Evolutionary conservation across 1,140 invertebrate genomes (phyloP).

Genomic region (Drosophila bocki): DNA sequence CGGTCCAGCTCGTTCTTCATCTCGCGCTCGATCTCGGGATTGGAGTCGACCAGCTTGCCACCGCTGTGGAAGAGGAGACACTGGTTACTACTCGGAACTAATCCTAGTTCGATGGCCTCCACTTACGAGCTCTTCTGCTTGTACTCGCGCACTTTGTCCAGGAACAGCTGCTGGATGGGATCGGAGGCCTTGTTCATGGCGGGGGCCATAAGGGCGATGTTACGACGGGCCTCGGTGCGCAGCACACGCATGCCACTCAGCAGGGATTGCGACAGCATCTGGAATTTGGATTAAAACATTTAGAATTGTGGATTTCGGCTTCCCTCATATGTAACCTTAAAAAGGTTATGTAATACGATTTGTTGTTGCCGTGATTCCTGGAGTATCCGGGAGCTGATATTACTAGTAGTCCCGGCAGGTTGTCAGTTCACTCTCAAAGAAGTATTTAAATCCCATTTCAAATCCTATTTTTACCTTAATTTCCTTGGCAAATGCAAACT

Average conservation of each 20-base stretch:
- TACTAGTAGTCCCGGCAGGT: fast-evolving
- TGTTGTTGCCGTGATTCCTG: neutral
- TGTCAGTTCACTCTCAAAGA: too few relatives aligned
- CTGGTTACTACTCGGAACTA: neutral
- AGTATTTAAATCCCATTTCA: neutral
- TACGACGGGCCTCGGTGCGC: conserved; percentile 85
- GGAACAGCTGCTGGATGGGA: conserved; percentile 96
- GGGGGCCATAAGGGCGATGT: conserved; percentile 89
- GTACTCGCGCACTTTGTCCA: conserved; percentile 97
- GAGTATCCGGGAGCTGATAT: neutral
- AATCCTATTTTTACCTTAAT: conserved; percentile 52
- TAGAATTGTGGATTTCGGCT: conserved; percentile 1
- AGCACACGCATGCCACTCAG: conserved; percentile 71
- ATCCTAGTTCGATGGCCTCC: neutral
- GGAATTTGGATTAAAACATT: conserved; percentile 38
- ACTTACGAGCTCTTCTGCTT: conserved; percentile 86
- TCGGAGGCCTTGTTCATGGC: conserved; percentile 91
- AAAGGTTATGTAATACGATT: conserved; percentile 78
- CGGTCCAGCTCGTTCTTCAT: conserved; percentile 92
- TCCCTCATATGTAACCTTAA: conserved; percentile 73
- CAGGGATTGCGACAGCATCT: conserved; percentile 84
- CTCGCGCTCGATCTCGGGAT: conserved; percentile 91
- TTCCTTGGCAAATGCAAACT: conserved; percentile 53
- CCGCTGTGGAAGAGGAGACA: conserved; percentile 86
- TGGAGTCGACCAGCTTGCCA: conserved; percentile 93